Conservation (phyloP, 2,797 vertebrate species). For the Nannoperca australis region DNA sequence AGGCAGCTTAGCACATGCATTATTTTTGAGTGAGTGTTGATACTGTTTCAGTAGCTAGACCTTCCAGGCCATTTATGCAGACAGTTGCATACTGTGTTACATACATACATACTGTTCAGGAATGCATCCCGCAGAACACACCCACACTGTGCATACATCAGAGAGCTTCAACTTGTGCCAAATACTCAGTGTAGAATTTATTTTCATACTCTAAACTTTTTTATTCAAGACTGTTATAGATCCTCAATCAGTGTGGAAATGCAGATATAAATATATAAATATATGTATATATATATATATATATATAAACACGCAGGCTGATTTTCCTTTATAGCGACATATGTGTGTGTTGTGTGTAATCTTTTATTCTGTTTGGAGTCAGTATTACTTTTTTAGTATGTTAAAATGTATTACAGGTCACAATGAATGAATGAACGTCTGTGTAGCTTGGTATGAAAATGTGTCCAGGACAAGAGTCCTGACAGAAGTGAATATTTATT, state of each 20-base stretch:
- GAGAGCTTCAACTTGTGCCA: conserved; percentile 46
- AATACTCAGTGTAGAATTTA: conserved; percentile 47
- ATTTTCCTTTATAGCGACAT: conserved; percentile 24
- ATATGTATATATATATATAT: background rate
- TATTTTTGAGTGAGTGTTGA: conserved; percentile 40
- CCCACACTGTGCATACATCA: conserved; percentile 13
- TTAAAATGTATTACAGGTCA: conserved; percentile 9
- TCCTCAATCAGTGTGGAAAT: conserved; percentile 22
- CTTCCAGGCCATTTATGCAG: conserved; percentile 17
- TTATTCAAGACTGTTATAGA: conserved; percentile 34
- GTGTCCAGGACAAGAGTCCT: background rate
- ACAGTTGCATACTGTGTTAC: conserved; percentile 5
- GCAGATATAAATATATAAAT: background rate
- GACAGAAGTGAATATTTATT: conserved; percentile 32
- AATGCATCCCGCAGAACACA: conserved; percentile 10
- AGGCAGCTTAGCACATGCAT: conserved; percentile 68
- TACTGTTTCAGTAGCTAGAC: conserved; percentile 37
- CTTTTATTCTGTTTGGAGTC: conserved; percentile 15
- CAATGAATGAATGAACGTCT: conserved; percentile 5
- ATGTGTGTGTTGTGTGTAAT: background rate
- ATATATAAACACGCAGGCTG: conserved; percentile 4
- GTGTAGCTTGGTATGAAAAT: conserved; percentile 19
- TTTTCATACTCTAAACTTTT: conserved; percentile 60
- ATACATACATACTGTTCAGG: background rate
- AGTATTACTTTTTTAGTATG: conserved; percentile 17